Percentiles rank a stretch among this genome's conserved stretches.
Conservation (phyloP, 2,797 vertebrate genomes). For the Garrulus glandarius region DNA sequence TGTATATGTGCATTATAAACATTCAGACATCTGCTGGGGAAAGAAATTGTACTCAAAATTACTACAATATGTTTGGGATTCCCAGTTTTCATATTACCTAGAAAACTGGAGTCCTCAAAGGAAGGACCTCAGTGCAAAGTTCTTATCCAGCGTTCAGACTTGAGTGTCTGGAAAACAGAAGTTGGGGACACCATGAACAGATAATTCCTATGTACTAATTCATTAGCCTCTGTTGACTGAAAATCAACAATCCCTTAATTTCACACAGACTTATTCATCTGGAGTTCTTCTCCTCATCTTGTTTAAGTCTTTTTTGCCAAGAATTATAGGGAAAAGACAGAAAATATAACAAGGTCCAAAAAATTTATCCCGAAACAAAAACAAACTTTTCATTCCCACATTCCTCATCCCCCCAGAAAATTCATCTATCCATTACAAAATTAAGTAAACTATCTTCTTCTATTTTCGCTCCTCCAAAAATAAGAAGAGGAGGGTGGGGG, state of each 20-base stretch:
- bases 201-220: background rate
- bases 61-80: background rate
- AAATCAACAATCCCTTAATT: background rate
- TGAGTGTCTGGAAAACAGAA: background rate
- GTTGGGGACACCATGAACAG: background rate
- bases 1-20: background rate
- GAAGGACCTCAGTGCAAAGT: background rate
- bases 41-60: background rate
- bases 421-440: background rate
- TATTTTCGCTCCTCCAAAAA: background rate
- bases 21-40: background rate
- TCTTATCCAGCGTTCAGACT: background rate
- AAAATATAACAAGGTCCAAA: conserved; percentile 7
- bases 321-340: conserved; percentile 7
- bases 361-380: conserved; percentile 13
- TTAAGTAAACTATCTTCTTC: background rate
- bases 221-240: background rate
- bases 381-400: background rate
- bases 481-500: background rate
- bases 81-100: background rate
- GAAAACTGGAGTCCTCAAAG: background rate
- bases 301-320: conserved; percentile 44
- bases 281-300: conserved; percentile 2
- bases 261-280: background rate
- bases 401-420: background rate